Conservation (phyloP, 1,140 invertebrate species). For the Euglossa dilemma region DNA sequence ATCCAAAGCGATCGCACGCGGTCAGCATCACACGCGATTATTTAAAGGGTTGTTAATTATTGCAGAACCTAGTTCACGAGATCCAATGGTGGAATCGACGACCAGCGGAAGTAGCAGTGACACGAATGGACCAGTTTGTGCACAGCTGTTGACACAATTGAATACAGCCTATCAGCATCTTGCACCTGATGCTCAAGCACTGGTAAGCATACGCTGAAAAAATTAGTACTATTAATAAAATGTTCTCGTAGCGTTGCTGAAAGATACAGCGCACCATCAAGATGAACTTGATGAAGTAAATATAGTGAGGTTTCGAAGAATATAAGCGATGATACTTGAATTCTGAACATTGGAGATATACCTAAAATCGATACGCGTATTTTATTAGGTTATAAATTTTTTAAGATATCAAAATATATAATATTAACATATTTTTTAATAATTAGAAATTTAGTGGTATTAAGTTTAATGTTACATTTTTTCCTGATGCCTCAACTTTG, state of each 20-base stretch:
- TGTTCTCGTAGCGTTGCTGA: no score
- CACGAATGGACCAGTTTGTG: constrained; percentile 80
- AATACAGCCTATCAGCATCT: constrained; percentile 81
- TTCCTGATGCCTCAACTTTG: no score
- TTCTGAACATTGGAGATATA: not conserved
- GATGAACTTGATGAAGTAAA: not conserved
- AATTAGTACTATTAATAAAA: not conserved
- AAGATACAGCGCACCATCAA: not conserved
- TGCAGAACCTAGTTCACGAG: constrained; percentile 79
- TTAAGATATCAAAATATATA: not conserved
- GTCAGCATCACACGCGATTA: not conserved
- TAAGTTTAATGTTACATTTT: not conserved
- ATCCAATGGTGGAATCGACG: constrained; percentile 81
- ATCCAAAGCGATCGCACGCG: not conserved
- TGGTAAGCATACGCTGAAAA: constrained; percentile 71
- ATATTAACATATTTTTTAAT: not conserved
- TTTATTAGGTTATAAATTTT: not conserved
- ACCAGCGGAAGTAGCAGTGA: constrained; percentile 79
- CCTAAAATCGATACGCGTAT: not conserved
- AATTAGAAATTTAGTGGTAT: not conserved
- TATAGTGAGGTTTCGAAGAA: no score
- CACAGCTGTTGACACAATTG: constrained; percentile 80
- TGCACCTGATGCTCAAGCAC: constrained; percentile 80
- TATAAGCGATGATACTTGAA: not conserved
- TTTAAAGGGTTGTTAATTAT: not conserved